Conservation (phyloP, 2,113 vertebrate species). For the Chrysemys picta region DNA sequence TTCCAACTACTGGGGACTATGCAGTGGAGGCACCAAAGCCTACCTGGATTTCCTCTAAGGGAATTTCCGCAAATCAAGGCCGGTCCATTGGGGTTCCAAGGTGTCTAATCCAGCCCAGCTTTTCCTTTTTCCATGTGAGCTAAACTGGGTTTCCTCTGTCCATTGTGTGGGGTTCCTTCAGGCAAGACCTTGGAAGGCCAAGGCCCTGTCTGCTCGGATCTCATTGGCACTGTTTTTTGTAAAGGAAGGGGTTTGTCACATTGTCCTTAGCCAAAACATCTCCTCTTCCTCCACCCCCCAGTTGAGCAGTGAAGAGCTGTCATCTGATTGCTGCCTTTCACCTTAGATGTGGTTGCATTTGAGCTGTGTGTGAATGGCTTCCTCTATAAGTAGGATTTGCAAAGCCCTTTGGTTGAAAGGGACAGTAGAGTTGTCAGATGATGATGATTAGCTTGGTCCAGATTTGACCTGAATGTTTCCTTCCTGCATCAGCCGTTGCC, state of each 20-base stretch:
- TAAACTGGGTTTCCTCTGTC: not conserved
- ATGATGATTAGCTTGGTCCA: not conserved
- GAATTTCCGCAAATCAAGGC: too few relatives aligned
- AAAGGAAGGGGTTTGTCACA: not conserved
- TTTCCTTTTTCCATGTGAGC: not conserved
- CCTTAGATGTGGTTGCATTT: too few relatives aligned
- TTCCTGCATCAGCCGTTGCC: slow-evolving; percentile 22
- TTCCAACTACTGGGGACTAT: not conserved
- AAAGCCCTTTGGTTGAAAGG: not conserved
- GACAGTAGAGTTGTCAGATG: not conserved
- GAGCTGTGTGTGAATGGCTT: not conserved
- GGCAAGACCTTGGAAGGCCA: not conserved
- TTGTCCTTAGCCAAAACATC: not conserved
- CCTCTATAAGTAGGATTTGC: not conserved
- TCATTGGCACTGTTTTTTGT: too few relatives aligned
- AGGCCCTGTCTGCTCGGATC: not conserved
- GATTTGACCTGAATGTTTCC: not conserved
- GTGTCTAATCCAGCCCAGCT: not conserved
- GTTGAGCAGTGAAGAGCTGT: too few relatives aligned
- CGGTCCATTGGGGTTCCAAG: not conserved
- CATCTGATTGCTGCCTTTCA: not conserved
- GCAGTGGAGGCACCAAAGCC: not conserved
- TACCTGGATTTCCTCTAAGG: not conserved
- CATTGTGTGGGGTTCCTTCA: not conserved
- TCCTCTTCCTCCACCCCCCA: not conserved